phyloP scores from a whole-genome alignment of 2,888 invertebrate species.

The Entomobrya multifasciata region DNA sequence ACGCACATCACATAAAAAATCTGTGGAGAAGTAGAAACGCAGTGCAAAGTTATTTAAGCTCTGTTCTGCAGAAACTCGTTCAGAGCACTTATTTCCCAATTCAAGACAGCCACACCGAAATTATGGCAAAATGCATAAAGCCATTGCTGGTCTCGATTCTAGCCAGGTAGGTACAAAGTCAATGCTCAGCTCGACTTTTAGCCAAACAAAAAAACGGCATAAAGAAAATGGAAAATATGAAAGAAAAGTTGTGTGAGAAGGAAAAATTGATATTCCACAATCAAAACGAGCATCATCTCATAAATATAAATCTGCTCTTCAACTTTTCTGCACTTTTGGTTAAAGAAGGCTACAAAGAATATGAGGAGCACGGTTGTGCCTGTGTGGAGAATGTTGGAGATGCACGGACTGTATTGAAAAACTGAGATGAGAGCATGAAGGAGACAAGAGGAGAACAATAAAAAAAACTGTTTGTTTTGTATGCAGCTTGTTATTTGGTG shows the following conservation, averaged over 20 bases:
- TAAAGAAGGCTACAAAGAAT: slow-evolving; percentile 23
- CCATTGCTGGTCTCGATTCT: neutral
- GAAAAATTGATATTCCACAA: slow-evolving; percentile 68
- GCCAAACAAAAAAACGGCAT: neutral
- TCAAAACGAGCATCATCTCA: slow-evolving; percentile 64
- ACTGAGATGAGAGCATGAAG: neutral
- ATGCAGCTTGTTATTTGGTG: slow-evolving; percentile 62
- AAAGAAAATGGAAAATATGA: slow-evolving; percentile 27
- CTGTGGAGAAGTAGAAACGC: neutral
- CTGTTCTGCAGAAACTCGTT: slow-evolving; percentile 16
- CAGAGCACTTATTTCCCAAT: slow-evolving; percentile 44
- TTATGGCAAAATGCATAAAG: slow-evolving; percentile 26
- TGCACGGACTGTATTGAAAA: neutral
- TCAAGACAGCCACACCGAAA: slow-evolving; percentile 5
- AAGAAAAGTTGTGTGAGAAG: slow-evolving; percentile 6
- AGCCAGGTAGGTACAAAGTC: slow-evolving; percentile 23
- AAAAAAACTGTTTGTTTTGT: slow-evolving; percentile 56
- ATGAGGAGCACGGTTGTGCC: neutral
- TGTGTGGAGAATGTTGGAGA: neutral
- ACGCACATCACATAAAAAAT: neutral
- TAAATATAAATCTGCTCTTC: slow-evolving; percentile 66
- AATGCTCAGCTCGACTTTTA: neutral
- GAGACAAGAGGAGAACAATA: slow-evolving; percentile 4
- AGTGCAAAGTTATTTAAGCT: neutral
- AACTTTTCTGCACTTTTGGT: slow-evolving; percentile 60